Percentiles rank a stretch among this genome's conserved stretches.
phyloP scores from a whole-genome alignment of 2,113 vertebrate species.

The Nesogale talazaci region DNA sequence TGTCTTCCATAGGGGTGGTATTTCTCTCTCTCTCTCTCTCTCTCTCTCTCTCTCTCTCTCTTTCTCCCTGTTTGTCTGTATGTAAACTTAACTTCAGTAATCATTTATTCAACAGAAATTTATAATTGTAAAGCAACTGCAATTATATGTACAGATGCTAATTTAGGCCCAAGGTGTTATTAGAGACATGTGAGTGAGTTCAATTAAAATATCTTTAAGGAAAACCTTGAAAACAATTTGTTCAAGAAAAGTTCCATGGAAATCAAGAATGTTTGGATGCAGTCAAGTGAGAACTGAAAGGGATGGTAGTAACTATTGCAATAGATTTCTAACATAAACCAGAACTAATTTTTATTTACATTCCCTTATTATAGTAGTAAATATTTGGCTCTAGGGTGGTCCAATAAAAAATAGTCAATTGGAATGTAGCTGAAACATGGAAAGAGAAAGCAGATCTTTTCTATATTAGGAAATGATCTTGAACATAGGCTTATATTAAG shows the following conservation, averaged over 20 bases:
- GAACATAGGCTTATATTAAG: conserved; percentile 45
- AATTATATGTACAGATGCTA: background rate
- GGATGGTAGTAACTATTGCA: background rate
- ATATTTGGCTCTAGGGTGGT: conserved; percentile 69
- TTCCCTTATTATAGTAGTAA: conserved; percentile 50
- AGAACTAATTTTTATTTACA: conserved; percentile 53
- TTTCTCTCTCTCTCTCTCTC: background rate
- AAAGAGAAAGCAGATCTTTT: conserved; percentile 23
- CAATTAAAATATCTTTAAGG: background rate
- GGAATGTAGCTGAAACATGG: background rate
- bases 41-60: background rate
- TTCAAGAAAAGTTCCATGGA: background rate
- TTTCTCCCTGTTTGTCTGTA: background rate
- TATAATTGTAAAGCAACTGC: background rate
- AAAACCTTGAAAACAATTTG: background rate
- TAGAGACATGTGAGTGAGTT: background rate
- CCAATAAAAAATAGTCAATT: conserved; percentile 18
- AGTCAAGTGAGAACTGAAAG: conserved; percentile 25
- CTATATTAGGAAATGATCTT: conserved; percentile 66
- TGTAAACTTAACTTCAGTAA: background rate
- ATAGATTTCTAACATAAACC: conserved; percentile 27
- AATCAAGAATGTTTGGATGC: background rate
- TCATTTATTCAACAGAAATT: background rate
- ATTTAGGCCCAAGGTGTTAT: background rate
- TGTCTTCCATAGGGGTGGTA: background rate